Evolutionary conservation across 2,888 invertebrate species (phyloP), one percentile per base, ranked within the genome.

Genomic region (Coenonympha glycerion): DNA sequence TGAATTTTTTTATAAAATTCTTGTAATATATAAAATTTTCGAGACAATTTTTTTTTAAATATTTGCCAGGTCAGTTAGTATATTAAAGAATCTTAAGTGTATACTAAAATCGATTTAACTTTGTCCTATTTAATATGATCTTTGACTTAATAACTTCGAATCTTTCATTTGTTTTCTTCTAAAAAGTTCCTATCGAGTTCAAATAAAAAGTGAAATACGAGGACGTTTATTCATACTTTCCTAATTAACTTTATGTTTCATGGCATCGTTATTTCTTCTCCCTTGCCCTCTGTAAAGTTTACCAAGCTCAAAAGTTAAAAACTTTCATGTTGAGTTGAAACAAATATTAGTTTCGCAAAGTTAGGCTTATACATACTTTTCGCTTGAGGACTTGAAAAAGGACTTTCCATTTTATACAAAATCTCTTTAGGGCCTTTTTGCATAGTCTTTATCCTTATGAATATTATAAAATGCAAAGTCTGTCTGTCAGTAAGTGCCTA

Each of bases 381-480:
- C 31, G 53, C 26, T 11, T 30, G 18, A 40, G 42, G 39, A 47
- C 37, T n/a, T n/a, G n/a, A 44, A 52, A 53, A 55, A 47, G 33
- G 6, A 37, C 42, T 52, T 55, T 41, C 44, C 52, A 21, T 24
- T 24, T 24, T 39, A 39, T 4, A 15, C 13, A 13, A 30, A 31
- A 6, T 42, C 40, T 49, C 36, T 42, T 8, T 19, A 28, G 53
- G 30, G 30, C n/a, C 15, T 46, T 50, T 56, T 46, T 44, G 49
- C 50, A 34, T 33, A 51, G 40, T 45, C 49, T 45, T 52, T 47
- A 54, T 52, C 55, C 55, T 53, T 49, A 57, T 59, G 53, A 59
- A 57, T 53, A 55, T 58, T 58, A 53, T 51, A 48, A 55, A 55
- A 58, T 57, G 51, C 47, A 57, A 57, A 58, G 47, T 58, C 53